A percentile compares a stretch with the other conserved stretches of the same genome.
Evolutionary conservation across 1,140 invertebrate genomes (phyloP).

Genomic region (Tyrophagus putrescentiae): DNA sequence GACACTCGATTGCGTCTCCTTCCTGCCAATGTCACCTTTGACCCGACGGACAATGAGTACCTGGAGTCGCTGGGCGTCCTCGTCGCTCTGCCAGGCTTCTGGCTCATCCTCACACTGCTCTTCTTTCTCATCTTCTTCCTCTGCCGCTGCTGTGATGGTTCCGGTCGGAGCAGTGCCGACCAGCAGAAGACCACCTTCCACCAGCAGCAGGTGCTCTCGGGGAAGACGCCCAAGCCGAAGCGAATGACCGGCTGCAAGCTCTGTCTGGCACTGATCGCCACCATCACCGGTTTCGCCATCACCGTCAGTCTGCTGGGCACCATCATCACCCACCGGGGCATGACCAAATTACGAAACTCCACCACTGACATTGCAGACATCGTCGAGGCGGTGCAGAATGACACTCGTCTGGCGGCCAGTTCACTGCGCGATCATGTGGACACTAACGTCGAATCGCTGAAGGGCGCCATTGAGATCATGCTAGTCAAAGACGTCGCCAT

Average conservation of each 20-base stretch:
- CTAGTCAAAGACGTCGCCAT: slow-evolving; percentile 55
- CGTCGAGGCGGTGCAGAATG: slow-evolving; percentile 30
- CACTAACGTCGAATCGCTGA: slow-evolving; percentile 48
- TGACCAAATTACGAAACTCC: slow-evolving; percentile 58
- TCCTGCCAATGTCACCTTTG: slow-evolving; percentile 61
- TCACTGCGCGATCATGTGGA: slow-evolving; percentile 48
- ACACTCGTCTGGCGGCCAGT: background rate
- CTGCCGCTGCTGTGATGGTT: slow-evolving; percentile 80
- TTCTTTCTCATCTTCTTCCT: slow-evolving; percentile 74
- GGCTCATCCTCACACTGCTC: slow-evolving; percentile 71
- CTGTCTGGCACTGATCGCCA: slow-evolving; percentile 22
- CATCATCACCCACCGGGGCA: slow-evolving; percentile 76
- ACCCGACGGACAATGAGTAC: slow-evolving; percentile 69
- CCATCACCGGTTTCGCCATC: slow-evolving; percentile 27
- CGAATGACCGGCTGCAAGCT: slow-evolving; percentile 19
- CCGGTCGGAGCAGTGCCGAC: background rate
- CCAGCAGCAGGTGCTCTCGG: background rate
- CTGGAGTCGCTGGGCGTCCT: slow-evolving; percentile 61
- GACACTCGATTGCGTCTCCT: slow-evolving; percentile 64
- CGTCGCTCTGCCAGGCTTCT: slow-evolving; percentile 70
- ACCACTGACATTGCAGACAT: slow-evolving; percentile 53
- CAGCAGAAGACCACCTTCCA: slow-evolving; percentile 11
- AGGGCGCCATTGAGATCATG: slow-evolving; percentile 51
- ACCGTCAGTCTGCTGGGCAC: slow-evolving; percentile 74
- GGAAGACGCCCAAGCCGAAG: slow-evolving; percentile 19